phyloP scores from a whole-genome alignment of 2,797 vertebrate species.

The Artibeus jamaicensis region DNA sequence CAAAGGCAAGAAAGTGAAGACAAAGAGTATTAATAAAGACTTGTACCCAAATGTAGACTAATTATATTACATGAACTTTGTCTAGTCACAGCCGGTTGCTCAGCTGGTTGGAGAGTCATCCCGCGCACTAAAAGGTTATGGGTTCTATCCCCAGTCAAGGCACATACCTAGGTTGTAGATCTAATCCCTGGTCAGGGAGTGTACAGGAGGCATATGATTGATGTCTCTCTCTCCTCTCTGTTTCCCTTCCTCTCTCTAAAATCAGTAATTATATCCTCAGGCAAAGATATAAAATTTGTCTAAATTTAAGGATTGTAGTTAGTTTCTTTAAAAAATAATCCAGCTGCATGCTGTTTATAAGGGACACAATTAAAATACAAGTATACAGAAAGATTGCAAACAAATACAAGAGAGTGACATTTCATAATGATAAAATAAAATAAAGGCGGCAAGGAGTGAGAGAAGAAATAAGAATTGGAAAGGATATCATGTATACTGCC shows the following conservation, averaged over 20 bases:
- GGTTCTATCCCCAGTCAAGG: too few relatives aligned
- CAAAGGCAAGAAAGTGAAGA: neutral
- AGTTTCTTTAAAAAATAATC: neutral
- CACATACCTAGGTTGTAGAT: neutral
- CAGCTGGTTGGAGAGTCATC: too few relatives aligned
- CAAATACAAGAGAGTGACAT: neutral
- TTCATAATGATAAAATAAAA: neutral
- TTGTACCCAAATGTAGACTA: neutral
- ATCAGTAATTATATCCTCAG: neutral
- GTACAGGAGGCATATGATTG: neutral
- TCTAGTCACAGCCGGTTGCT: neutral
- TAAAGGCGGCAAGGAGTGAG: too few relatives aligned
- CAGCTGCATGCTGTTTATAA: neutral
- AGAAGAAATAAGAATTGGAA: neutral
- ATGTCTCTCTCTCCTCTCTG: too few relatives aligned
- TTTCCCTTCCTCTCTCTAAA: neutral
- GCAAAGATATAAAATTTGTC: neutral
- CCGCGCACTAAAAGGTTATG: too few relatives aligned
- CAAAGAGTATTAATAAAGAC: neutral
- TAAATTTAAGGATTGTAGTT: neutral
- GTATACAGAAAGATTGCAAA: neutral
- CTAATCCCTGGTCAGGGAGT: neutral
- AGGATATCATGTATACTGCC: neutral
- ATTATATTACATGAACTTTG: slow-evolving; percentile 9
- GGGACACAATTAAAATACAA: neutral